These are phyloP conservation scores for Pyrgilauda ruficollis DNA, from an alignment of 2,113 vertebrate genomes.

Conservation along the genomic window DNA sequence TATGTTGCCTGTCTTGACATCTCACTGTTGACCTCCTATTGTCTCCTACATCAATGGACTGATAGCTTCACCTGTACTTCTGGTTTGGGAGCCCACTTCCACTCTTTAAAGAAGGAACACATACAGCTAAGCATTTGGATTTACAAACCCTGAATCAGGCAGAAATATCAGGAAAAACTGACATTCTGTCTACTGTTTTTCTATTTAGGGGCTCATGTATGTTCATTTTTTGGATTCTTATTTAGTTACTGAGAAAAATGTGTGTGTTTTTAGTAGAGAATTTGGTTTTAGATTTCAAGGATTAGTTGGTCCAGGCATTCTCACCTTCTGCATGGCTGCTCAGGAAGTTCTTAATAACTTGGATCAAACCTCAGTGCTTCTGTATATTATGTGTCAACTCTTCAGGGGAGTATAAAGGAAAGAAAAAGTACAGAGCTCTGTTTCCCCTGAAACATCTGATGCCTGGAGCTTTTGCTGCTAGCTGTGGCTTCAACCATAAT, in stretches of 20 bases:
- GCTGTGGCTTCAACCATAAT: not conserved
- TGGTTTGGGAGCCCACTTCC: not conserved
- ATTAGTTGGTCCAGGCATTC: not conserved
- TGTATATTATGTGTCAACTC: not conserved
- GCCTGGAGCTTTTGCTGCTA: not conserved
- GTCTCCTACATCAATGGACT: not conserved
- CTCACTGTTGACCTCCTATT: not conserved
- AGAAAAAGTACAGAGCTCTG: not conserved
- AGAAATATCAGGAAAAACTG: not conserved
- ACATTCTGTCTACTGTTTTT: not conserved
- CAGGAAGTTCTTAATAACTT: not conserved
- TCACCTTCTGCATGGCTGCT: not conserved
- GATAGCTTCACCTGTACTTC: not conserved
- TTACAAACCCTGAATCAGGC: not conserved
- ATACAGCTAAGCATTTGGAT: not conserved
- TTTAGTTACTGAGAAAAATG: not conserved
- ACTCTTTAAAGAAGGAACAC: not conserved
- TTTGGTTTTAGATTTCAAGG: not conserved
- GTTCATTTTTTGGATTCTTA: not conserved
- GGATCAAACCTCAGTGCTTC: not conserved
- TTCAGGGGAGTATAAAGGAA: not conserved
- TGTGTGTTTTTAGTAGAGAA: not conserved
- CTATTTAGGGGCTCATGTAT: not conserved
- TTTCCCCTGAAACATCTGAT: not conserved
- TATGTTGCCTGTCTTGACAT: not conserved